phyloP scores from a whole-genome alignment of 2,113 vertebrate species.

The Clarias magur region DNA sequence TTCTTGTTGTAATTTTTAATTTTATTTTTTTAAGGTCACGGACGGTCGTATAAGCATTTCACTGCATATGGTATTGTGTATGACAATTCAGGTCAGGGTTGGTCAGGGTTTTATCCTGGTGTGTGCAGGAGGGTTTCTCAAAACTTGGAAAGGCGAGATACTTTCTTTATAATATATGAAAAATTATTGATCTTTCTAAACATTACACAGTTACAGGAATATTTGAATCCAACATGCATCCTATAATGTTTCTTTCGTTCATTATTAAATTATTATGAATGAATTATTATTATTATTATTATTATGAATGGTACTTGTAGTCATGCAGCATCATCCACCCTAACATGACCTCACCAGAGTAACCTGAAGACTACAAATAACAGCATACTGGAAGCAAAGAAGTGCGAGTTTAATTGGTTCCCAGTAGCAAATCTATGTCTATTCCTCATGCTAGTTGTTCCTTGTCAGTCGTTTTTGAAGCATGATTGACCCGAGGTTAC shows the following conservation, averaged over 20 bases:
- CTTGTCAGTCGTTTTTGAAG: background rate
- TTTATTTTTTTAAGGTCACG: too few relatives aligned
- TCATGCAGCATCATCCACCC: background rate
- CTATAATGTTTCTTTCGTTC: background rate
- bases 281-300: too few relatives aligned
- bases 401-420: background rate
- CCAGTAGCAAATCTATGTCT: background rate
- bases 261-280: background rate
- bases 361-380: background rate
- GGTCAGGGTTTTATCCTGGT: background rate
- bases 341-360: background rate
- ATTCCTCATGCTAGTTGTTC: background rate
- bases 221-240: background rate
- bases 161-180: background rate
- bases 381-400: background rate
- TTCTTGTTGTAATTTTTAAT: too few relatives aligned
- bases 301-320: background rate
- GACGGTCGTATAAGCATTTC: too few relatives aligned
- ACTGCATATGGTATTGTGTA: too few relatives aligned
- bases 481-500: background rate
- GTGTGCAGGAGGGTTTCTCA: background rate
- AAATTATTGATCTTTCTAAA: background rate
- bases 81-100: too few relatives aligned
- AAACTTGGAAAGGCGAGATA: background rate
- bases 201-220: background rate